phyloP scores from a whole-genome alignment of 2,797 vertebrate species.

The Peromyscus eremicus region DNA sequence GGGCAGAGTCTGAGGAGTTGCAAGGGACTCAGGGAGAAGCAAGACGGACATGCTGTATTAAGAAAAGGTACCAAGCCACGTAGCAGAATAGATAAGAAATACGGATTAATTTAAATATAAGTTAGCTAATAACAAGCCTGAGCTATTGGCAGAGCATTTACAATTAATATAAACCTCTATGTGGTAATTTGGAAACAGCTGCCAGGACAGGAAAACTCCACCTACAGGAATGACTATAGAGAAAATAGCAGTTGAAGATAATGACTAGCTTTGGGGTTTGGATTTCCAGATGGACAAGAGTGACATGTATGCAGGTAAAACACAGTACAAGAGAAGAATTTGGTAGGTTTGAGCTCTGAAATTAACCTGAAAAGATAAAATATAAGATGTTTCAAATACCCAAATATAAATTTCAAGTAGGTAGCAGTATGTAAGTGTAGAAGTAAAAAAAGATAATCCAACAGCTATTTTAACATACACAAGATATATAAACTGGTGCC shows the following conservation, averaged over 20 bases:
- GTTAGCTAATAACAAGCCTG: too few species aligned
- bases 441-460: not conserved
- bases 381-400: not conserved
- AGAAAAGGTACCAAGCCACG: too few species aligned
- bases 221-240: not conserved
- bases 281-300: not conserved
- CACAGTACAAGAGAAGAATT: not conserved
- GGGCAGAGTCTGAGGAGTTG: too few species aligned
- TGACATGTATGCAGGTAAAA: not conserved
- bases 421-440: not conserved
- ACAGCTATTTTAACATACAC: not conserved
- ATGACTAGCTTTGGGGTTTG: not conserved
- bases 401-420: not conserved
- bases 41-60: too few species aligned
- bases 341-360: not conserved
- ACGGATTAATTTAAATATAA: too few species aligned
- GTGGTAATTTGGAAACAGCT: too few species aligned
- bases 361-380: slow-evolving; percentile 11
- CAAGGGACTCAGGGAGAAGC: too few species aligned
- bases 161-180: too few species aligned
- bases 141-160: too few species aligned
- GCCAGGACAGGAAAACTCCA: too few species aligned
- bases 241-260: not conserved
- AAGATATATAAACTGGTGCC: not conserved
- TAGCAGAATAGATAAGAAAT: too few species aligned